Evolutionary conservation across 2,888 invertebrate species (phyloP), one percentile per base, ranked within the genome.

Genomic region (Chromoteleia sp.): DNA sequence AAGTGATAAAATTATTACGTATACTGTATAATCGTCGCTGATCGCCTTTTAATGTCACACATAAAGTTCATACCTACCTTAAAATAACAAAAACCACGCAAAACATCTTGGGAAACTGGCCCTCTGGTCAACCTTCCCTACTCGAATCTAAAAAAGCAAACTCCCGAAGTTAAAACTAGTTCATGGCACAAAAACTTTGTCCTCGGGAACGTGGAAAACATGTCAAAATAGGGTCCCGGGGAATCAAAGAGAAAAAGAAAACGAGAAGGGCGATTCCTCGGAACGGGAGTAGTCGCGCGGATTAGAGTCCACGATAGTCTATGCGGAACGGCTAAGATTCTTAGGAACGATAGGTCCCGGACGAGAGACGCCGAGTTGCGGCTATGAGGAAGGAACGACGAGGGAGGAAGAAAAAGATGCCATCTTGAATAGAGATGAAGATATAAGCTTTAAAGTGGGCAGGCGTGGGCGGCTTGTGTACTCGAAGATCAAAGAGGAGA

Each of bases 381-480:
- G 14, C 67, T 61, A 76, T 30, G 61, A 75, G 70, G 79, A 78
- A 76, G 82, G 68, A 81, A 56, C 52, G 78, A 76, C 84, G 77
- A 65, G 67, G 75, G 50, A 58, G 80, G 74, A 77, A 82, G 83
- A 86, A 83, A 83, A 83, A 85, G 83, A 82, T 84, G 83, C 84
- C 85, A 86, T 83, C 86, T 85, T 86, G 85, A 86, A 86, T 85
- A 85, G 83, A 85, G 86, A 86, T 86, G 84, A 87, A 87, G 86
- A 87, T 86, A 85, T 84, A 85, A 85, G 84, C 83, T 84, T 76
- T 68, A 85, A 86, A 86, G 84, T 85, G 85, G 85, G 84, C 85
- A 85, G 84, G 83, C 86, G 85, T 86, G 84, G 87, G 87, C 87
- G 87, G 87, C 86, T 85, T 85, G 87, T 87, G 85, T 86, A 86